Conservation (phyloP, 1,140 invertebrate genomes). For the Holcopasites calliopsidis region DNA sequence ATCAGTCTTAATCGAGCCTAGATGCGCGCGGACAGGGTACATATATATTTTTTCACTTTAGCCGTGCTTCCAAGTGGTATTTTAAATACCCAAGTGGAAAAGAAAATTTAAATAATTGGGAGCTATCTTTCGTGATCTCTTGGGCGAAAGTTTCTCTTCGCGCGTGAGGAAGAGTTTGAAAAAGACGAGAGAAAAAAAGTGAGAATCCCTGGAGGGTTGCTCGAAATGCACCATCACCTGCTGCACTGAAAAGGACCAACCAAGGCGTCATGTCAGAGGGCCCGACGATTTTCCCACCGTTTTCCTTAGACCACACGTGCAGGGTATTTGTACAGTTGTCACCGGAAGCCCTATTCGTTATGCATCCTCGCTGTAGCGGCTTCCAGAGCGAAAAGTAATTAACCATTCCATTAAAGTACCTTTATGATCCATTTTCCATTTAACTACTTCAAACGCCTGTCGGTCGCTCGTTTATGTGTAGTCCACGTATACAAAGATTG, state of each 20-base stretch:
- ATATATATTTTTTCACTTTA: no score
- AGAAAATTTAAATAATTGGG: no score
- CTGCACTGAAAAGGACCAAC: not conserved
- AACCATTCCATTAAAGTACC: not conserved
- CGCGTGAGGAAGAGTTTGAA: no score
- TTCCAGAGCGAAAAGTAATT: slow-evolving; percentile 29
- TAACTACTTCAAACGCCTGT: no score
- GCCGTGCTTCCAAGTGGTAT: no score
- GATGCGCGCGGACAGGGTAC: no score
- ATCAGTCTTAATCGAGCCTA: not conserved
- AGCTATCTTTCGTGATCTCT: no score
- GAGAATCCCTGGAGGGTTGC: slow-evolving; percentile 5
- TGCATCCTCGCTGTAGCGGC: not conserved
- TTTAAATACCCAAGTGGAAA: no score
- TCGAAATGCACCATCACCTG: not conserved
- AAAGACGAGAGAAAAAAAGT: not conserved
- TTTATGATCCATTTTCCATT: not conserved
- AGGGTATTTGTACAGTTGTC: slow-evolving; percentile 47
- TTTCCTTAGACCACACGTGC: slow-evolving; percentile 20
- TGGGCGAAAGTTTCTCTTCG: no score
- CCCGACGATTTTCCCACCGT: slow-evolving; percentile 32
- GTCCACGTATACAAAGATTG: no score
- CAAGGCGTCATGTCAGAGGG: not conserved
- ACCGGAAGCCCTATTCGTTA: not conserved
- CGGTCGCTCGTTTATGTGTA: not conserved